Conservation (phyloP, 2,113 vertebrate genomes). For the Sapajus apella region DNA sequence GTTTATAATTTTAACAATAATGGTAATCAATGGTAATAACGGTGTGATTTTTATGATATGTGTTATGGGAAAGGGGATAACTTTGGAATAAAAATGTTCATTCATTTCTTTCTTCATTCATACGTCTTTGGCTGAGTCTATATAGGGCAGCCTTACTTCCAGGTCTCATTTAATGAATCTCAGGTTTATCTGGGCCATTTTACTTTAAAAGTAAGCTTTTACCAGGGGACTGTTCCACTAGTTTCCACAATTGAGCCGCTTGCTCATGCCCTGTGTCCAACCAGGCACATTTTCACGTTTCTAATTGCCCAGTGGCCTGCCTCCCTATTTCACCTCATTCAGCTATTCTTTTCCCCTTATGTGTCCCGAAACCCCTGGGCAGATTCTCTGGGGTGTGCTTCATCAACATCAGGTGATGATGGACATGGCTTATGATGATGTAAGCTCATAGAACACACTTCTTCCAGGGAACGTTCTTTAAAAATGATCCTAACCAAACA, state of each 20-base stretch:
- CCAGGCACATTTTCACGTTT: background rate
- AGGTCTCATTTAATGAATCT: slow-evolving; percentile 68
- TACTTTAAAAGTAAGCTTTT: slow-evolving; percentile 59
- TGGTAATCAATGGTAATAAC: background rate
- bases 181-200: slow-evolving; percentile 71
- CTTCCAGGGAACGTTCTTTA: background rate
- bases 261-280: background rate
- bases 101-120: slow-evolving; percentile 72
- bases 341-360: background rate
- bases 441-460: background rate
- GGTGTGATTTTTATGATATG: background rate
- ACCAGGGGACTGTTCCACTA: background rate
- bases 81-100: slow-evolving; percentile 29
- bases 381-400: background rate
- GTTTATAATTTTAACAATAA: background rate
- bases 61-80: slow-evolving; percentile 4
- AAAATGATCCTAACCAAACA: background rate
- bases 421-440: background rate
- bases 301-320: background rate
- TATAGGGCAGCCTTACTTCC: slow-evolving; percentile 63
- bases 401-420: too few species aligned
- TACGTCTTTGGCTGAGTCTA: slow-evolving; percentile 34
- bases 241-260: background rate
- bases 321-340: background rate
- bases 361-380: background rate